Percentiles rank a stretch among this genome's conserved stretches.
These are phyloP conservation scores for Cyprinodon diabolis DNA, from an alignment of 2,797 vertebrate genomes.

Conservation along the genomic window DNA sequence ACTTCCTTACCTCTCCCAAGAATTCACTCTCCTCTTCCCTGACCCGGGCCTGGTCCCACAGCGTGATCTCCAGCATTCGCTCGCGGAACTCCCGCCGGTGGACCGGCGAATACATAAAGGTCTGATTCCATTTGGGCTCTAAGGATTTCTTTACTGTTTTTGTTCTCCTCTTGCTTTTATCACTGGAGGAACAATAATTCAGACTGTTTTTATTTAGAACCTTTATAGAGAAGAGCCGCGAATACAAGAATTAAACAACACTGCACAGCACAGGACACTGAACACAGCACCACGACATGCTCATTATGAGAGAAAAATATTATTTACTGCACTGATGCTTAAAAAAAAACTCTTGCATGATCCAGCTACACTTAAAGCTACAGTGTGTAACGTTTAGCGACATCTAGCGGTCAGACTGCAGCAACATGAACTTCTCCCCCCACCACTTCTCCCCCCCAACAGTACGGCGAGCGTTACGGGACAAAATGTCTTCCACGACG, in stretches of 20 bases:
- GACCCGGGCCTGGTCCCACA: constrained; percentile 99
- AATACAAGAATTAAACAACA: constrained; percentile 65
- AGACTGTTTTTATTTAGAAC: constrained; percentile 86
- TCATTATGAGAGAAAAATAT: constrained; percentile 1
- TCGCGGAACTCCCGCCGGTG: constrained; percentile 98
- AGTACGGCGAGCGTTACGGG: too few species aligned
- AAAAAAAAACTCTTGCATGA: constrained; percentile 21
- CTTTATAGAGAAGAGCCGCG: constrained; percentile 71
- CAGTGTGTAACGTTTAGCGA: too few species aligned
- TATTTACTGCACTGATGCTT: background rate
- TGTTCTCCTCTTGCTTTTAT: constrained; percentile 99
- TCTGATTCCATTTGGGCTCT: constrained; percentile 99
- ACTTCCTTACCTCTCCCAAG: constrained; percentile 93
- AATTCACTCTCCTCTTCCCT: constrained; percentile 99
- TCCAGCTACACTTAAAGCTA: constrained; percentile 9
- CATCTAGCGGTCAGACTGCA: too few species aligned
- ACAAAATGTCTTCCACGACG: too few species aligned
- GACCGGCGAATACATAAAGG: constrained; percentile 99
- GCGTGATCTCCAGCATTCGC: constrained; percentile 97
- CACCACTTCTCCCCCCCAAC: too few species aligned
- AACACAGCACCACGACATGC: constrained; percentile 53
- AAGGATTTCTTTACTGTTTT: constrained; percentile 99
- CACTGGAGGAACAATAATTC: constrained; percentile 90
- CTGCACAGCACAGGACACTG: constrained; percentile 40
- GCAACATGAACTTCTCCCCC: too few species aligned